A percentile compares a stretch with the other conserved stretches of the same genome.
phyloP scores from a whole-genome alignment of 1,140 invertebrate species.

The Platyscapa corneri region DNA sequence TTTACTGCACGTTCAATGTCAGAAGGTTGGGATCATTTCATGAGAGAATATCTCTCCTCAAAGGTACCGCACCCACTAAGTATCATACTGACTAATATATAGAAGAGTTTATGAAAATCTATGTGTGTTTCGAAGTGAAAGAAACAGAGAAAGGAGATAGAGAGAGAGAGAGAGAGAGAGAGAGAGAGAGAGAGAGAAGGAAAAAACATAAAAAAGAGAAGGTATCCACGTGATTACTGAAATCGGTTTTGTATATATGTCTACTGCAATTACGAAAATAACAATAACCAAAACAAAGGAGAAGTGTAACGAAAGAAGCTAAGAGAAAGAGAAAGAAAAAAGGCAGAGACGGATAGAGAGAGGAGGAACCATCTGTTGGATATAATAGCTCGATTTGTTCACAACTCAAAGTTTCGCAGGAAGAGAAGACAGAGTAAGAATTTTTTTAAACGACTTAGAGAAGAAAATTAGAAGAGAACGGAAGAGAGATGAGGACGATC shows the following conservation, averaged over 20 bases:
- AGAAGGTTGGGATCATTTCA: slow-evolving; percentile 66
- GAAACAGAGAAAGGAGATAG: not conserved
- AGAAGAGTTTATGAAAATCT: not conserved
- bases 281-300: slow-evolving; percentile 69
- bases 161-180: not conserved
- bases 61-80: slow-evolving; percentile 62
- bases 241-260: slow-evolving; percentile 60
- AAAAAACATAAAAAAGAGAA: slow-evolving; percentile 50
- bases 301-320: slow-evolving; percentile 55
- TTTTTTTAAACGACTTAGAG: slow-evolving; percentile 37
- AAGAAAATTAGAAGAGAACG: slow-evolving; percentile 43
- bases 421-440: slow-evolving; percentile 30
- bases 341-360: slow-evolving; percentile 30
- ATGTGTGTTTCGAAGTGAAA: not conserved
- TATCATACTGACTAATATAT: not conserved
- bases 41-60: slow-evolving; percentile 53
- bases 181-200: not conserved
- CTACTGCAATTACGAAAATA: slow-evolving; percentile 69
- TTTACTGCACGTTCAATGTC: slow-evolving; percentile 8
- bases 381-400: slow-evolving; percentile 63
- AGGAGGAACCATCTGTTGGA: slow-evolving; percentile 66
- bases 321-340: slow-evolving; percentile 41
- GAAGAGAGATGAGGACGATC: slow-evolving; percentile 34
- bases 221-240: slow-evolving; percentile 65
- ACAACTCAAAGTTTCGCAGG: slow-evolving; percentile 9